phyloP scores from a whole-genome alignment of 2,797 vertebrate species.

The Podarcis lilfordi region DNA sequence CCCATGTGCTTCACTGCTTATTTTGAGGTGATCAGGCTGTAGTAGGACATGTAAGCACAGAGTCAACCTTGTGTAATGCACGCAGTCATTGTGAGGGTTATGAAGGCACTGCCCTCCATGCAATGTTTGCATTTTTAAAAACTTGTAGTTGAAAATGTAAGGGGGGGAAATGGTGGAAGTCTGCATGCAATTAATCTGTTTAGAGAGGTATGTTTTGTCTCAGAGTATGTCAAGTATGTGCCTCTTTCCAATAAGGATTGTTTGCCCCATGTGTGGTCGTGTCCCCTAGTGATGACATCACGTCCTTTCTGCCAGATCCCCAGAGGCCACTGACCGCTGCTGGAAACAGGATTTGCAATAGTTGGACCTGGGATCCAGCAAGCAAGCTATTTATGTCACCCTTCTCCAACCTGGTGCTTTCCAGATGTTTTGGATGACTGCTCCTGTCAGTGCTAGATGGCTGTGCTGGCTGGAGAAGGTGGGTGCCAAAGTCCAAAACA shows the following conservation, averaged over 20 bases:
- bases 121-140: too few relatives aligned
- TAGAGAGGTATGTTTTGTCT: background rate
- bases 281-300: background rate
- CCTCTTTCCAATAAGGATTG: background rate
- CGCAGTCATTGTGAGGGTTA: too few relatives aligned
- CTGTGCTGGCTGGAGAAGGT: too few relatives aligned
- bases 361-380: background rate
- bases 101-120: too few relatives aligned
- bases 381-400: background rate
- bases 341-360: background rate
- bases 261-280: background rate
- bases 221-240: background rate
- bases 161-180: too few relatives aligned
- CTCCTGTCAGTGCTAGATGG: too few relatives aligned
- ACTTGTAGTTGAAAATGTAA: too few relatives aligned
- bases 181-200: background rate
- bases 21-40: fast-evolving
- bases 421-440: too few relatives aligned
- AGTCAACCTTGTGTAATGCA: background rate
- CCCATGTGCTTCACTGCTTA: background rate
- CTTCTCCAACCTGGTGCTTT: too few relatives aligned
- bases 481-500: too few relatives aligned
- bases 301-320: too few relatives aligned
- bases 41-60: background rate
- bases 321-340: background rate